Evolutionary conservation across 2,797 vertebrate genomes (phyloP).

Genomic region (Lacerta viridis): DNA sequence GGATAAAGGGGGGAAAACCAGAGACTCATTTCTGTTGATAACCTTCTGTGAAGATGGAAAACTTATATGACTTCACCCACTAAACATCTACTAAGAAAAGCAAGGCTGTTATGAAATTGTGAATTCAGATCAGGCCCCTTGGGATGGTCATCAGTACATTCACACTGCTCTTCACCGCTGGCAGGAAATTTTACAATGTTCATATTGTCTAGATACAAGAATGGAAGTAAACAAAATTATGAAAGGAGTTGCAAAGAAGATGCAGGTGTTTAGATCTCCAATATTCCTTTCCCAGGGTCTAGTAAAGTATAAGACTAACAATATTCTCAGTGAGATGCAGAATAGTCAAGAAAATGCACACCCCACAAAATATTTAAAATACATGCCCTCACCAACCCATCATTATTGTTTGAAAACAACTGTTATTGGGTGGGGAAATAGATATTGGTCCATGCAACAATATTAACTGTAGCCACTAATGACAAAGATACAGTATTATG

Average conservation of each 20-base stretch:
- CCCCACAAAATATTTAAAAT: background rate
- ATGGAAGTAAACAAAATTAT: background rate
- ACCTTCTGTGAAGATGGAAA: background rate
- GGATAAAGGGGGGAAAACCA: background rate
- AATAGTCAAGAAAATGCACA: background rate
- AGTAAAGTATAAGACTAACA: background rate
- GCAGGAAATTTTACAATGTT: background rate
- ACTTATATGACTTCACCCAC: background rate
- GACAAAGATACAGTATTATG: background rate
- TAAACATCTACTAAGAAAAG: background rate
- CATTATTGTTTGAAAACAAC: constrained; percentile 3
- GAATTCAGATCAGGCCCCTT: background rate
- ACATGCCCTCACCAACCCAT: background rate
- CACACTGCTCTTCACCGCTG: background rate
- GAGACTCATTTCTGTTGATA: no score
- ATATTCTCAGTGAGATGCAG: background rate
- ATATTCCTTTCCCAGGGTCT: background rate
- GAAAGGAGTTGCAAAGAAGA: background rate
- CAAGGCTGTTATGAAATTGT: background rate
- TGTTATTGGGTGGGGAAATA: background rate
- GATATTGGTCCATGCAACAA: background rate
- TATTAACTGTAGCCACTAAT: background rate
- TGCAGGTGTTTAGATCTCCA: background rate
- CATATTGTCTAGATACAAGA: background rate
- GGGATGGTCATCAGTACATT: background rate